These are phyloP conservation scores for Pantelozetes paolii DNA, from an alignment of 2,888 invertebrate genomes.

Conservation along the genomic window DNA sequence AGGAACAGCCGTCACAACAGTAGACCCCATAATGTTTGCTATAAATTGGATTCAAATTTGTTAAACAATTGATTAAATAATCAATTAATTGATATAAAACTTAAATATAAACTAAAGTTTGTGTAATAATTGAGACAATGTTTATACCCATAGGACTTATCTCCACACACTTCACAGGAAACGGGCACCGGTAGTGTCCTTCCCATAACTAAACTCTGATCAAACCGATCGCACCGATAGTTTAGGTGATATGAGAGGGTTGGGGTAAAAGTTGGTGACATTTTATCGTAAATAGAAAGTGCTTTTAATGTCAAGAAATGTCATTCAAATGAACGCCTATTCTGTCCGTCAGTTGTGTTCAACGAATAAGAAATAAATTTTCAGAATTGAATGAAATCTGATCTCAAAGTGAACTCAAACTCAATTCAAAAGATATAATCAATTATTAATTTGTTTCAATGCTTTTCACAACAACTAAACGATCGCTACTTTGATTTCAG, in stretches of 20 bases:
- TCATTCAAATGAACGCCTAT: conserved; percentile 32
- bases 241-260: not conserved
- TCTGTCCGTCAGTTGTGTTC: not conserved
- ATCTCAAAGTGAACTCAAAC: conserved; percentile 3
- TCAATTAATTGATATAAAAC: not conserved
- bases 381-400: not conserved
- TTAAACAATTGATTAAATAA: conserved; percentile 4
- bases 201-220: conserved; percentile 51
- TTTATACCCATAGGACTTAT: conserved; percentile 66
- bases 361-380: conserved; percentile 22
- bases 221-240: not conserved
- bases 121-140: not conserved
- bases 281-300: not conserved
- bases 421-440: conserved; percentile 31
- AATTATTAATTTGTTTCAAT: conserved; percentile 35
- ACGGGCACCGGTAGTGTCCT: conserved; percentile 64
- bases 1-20: conserved; percentile 83
- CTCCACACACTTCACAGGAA: conserved; percentile 73
- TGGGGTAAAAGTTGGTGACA: conserved; percentile 21
- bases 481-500: conserved; percentile 31
- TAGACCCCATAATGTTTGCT: conserved; percentile 73
- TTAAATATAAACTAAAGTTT: not conserved
- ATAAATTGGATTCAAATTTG: not conserved
- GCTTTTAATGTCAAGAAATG: not conserved
- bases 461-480: not conserved